Conservation (phyloP, 2,888 invertebrate species). For the Ochropleura plecta region DNA sequence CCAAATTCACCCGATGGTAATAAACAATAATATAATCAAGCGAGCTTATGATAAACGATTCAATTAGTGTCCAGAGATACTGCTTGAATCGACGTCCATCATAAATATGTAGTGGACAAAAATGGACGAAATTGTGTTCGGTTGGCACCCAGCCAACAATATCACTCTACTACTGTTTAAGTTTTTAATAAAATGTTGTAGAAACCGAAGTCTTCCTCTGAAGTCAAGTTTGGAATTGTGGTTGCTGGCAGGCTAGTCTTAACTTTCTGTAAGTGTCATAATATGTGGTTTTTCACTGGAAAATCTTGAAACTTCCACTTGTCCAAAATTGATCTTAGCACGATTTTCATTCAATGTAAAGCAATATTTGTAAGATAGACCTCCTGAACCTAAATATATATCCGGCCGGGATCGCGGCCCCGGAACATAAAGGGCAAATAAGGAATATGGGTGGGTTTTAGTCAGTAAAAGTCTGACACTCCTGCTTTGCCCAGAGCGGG, state of each 20-base stretch:
- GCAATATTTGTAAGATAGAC: too few species aligned
- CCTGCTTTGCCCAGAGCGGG: too few species aligned
- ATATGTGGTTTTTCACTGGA: neutral
- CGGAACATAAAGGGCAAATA: too few species aligned
- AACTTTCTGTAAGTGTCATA: neutral
- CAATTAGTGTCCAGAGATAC: conserved; percentile 48
- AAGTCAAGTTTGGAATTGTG: conserved; percentile 2
- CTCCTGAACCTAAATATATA: too few species aligned
- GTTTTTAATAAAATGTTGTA: conserved; percentile 43
- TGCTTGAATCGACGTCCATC: conserved; percentile 14
- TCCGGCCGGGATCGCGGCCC: too few species aligned
- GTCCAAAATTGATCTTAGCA: too few species aligned
- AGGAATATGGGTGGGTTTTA: too few species aligned
- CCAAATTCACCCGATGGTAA: neutral
- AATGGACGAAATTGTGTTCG: conserved; percentile 22
- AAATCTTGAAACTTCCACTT: neutral
- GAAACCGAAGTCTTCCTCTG: conserved; percentile 7
- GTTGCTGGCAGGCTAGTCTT: neutral
- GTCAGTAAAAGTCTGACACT: too few species aligned
- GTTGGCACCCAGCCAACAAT: conserved; percentile 48
- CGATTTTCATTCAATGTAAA: too few species aligned
- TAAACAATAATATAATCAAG: conserved; percentile 19
- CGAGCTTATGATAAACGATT: conserved; percentile 29
- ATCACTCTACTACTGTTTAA: conserved; percentile 23
- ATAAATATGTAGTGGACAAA: conserved; percentile 54